These are phyloP conservation scores for Abrostola triplasia DNA, from an alignment of 2,888 invertebrate species.

Conservation along the genomic window DNA sequence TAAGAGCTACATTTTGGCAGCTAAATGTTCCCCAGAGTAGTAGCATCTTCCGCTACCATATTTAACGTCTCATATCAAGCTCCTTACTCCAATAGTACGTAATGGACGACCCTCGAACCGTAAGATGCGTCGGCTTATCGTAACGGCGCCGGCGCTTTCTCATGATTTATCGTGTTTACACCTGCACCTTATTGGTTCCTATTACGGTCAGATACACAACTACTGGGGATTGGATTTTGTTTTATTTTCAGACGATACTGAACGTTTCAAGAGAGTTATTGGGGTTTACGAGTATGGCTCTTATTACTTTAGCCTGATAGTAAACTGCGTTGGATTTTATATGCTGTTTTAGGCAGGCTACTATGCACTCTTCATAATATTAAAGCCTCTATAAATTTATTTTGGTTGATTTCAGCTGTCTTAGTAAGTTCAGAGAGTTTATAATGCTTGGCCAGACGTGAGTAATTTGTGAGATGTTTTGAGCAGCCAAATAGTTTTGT, in stretches of 20 bases:
- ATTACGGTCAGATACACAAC: conserved; percentile 35
- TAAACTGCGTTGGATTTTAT: not conserved
- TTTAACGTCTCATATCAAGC: conserved; percentile 52
- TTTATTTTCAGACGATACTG: conserved; percentile 17
- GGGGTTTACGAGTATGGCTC: conserved; percentile 21
- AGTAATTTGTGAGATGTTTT: too few relatives aligned
- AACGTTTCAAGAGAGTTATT: conserved; percentile 30
- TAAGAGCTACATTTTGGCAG: conserved; percentile 27
- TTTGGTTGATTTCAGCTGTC: too few relatives aligned
- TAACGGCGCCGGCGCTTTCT: conserved; percentile 36
- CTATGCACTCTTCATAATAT: not conserved
- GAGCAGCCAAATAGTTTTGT: too few relatives aligned
- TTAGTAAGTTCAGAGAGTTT: too few relatives aligned
- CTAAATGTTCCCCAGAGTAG: conserved; percentile 31
- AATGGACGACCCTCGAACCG: conserved; percentile 42
- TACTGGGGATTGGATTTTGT: conserved; percentile 35
- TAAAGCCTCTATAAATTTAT: too few relatives aligned
- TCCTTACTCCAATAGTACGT: conserved; percentile 39
- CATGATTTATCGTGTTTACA: conserved; percentile 54
- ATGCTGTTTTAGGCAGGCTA: not conserved
- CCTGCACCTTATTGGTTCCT: conserved; percentile 48
- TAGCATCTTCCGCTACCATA: conserved; percentile 39
- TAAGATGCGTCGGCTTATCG: conserved; percentile 55
- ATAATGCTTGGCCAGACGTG: too few relatives aligned
- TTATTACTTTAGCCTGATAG: conserved; percentile 7